Base-by-base conservation (phyloP, 2,113 vertebrate species). In the Alectura lathami region DNA sequence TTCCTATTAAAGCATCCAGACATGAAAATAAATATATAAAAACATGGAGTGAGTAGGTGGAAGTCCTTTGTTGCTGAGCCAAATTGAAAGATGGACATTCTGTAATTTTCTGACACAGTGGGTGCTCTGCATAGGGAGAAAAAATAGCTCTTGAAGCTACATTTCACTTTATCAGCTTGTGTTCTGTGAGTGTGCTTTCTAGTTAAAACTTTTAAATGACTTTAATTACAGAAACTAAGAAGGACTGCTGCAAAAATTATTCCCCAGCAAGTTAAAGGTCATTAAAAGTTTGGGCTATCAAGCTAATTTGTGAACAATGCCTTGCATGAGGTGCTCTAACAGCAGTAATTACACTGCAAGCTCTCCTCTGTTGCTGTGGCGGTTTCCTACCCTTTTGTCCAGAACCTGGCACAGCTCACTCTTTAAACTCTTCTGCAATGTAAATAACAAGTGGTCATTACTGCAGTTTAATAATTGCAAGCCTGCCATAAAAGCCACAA, bases 71-170 rank as follows among this genome's bases (percentile, higher is more conserved):
- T 95, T 96, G 84, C 64, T 36, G 38, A 96, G 84, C 93, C 87
- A 97, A 92, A 93, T 45, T 36, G 92, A 93, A 91, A 92, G 79
- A 85, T 83, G 88, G 74, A 83, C 91, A 69, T 79, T 83, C 53
- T 95, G 82, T 95, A 97, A 97, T 97, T 98, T 98, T 89, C 91
- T 86, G 74, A 67, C 94, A 91, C 94, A 95, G 96, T 95, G 84
- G 96, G 96, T 93, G 91, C 75, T 75, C 93, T 89, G 42, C 54
- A 15, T 16, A 1, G 66, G 23, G 53, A 18, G 84, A 43, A 72
- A 59, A n/a, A 88, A 69, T 76, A 27, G 59, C 80, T 96, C 84
- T 96, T 29, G 40, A 94, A 95, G 66, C 78, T 38, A 3, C 8
- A 21, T 92, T 96, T 96, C 64, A 66, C 62, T 95, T 94, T 79